Base-by-base conservation (phyloP, 2,113 vertebrate genomes). In the Sinocyclocheilus grahami region DNA sequence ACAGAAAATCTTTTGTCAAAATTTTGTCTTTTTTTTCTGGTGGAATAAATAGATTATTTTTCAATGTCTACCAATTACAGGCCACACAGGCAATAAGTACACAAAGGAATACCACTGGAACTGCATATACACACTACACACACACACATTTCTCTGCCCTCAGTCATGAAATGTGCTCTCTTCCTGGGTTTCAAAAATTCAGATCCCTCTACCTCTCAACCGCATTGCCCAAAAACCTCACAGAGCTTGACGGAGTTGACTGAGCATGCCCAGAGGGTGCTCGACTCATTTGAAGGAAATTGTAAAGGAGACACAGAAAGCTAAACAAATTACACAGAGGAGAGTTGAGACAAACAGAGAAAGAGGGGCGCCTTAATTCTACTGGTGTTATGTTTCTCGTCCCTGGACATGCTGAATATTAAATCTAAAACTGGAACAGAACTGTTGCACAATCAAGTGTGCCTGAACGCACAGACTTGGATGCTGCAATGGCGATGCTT, bases 321-420 rank as follows among this genome's bases (percentile, higher is more conserved):
- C 86, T 82, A 93, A 94, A 94, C 89, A 92, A 90, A 92, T 92
- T 90, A 91, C 87, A 91, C 87, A 53, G 42, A 90, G 86, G 82
- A 89, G 63, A 88, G 76, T 55, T 75, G 78, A 78, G 82, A 88
- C 80, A 27, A 63, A 75, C 63, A 77, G 75, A 77, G 46, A 87
- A 55, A 72, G 65, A 86, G 71, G 60, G 85, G 76, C 51, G 86
- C 91, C 87, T 30, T 71, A 88, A 91, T 80, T 86, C 87, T 14
- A 30, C 39, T 13, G 27, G 84, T 79, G 84, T 86, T 39, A 62
- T 77, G 72, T 88, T 83, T 90, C 90, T 33, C 88, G 76, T 69
- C 78, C 86, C 82, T 88, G 78, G 69, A 88, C 78, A 86, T 82
- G 91, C 83, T 89, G 86, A 87, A 89, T 86, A 84, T 89, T 90